phyloP scores from a whole-genome alignment of 2,888 invertebrate species.

The Palloptera scutellata region DNA sequence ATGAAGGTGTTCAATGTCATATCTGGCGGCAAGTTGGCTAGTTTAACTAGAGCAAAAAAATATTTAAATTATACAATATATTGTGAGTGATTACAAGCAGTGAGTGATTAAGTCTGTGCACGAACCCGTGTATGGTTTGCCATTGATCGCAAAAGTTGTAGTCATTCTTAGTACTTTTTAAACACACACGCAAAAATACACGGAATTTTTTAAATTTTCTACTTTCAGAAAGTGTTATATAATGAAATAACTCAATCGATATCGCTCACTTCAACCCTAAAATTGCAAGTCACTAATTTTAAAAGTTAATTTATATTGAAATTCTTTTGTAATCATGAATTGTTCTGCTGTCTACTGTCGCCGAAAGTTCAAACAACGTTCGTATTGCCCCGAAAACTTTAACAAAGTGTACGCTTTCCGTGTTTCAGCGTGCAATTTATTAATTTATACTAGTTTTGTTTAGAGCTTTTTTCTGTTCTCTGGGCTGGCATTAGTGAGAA shows the following conservation, averaged over 20 bases:
- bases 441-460: neutral
- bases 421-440: neutral
- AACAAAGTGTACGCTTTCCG: conserved; percentile 6
- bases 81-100: neutral
- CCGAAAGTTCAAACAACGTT: neutral
- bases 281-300: no score
- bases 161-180: conserved; percentile 41
- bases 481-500: no score
- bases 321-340: neutral
- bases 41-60: conserved; percentile 43
- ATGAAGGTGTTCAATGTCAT: conserved; percentile 71
- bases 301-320: no score
- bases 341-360: no score
- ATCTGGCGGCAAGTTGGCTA: conserved; percentile 57
- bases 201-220: no score
- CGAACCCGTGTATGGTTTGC: conserved; percentile 49
- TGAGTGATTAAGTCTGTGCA: neutral
- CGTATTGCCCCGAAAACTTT: neutral
- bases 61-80: conserved; percentile 2
- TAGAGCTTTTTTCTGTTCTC: no score
- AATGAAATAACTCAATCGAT: no score
- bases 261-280: no score
- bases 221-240: no score
- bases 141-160: conserved; percentile 52
- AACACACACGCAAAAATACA: no score